Base-by-base conservation (phyloP, 1,140 invertebrate genomes). In the Phymastichus coffea region DNA sequence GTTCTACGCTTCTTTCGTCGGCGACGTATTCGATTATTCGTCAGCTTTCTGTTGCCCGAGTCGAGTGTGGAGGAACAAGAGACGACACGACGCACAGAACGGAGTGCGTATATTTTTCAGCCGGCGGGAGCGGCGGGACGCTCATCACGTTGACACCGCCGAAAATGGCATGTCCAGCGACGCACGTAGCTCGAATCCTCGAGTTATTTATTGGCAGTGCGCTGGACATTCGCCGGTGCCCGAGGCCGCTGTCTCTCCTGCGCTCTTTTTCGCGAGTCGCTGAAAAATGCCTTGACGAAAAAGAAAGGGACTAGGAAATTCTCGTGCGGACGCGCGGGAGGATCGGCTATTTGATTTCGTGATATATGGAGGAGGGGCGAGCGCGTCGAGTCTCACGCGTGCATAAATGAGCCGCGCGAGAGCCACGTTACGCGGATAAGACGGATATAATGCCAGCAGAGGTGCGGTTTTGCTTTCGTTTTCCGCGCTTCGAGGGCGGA, bases 131-230 rank as follows among this genome's bases (percentile, higher is more conserved):
- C n/a, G n/a, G n/a, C n/a, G n/a, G 23, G 14, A 46, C 12, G 23
- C 43, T 25, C 4, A 3, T 23, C 17, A 14, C 17, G 22, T 57
- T 66, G 48, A 66, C 61, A 62, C 43, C 33, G 40, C 35, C 43
- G 33, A 43, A 52, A 55, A 66, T 55, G 37, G 20, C 12, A 28
- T 41, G 23, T 48, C 54, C 48, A 40, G 43, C 64, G 53, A 40
- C 40, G 25, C 37, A 43, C 33, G 44, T 28, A 10, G 15, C 25
- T 17, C 25, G 26, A 55, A 54, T 57, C 47, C 7, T 28, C 38
- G 33, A 47, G 55, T 69, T 69, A 68, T 69, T 68, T 68, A 69
- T 69, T n/a, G n/a, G 63, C 63, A 44, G 38, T 65, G 63, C 48
- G 55, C 43, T 43, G 55, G 46, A 56, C n/a, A n/a, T 52, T 59